Percentiles rank a stretch among this genome's conserved stretches.
These are phyloP conservation scores for Drosophila algonquin DNA, from an alignment of 2,888 invertebrate species.

Conservation along the genomic window DNA sequence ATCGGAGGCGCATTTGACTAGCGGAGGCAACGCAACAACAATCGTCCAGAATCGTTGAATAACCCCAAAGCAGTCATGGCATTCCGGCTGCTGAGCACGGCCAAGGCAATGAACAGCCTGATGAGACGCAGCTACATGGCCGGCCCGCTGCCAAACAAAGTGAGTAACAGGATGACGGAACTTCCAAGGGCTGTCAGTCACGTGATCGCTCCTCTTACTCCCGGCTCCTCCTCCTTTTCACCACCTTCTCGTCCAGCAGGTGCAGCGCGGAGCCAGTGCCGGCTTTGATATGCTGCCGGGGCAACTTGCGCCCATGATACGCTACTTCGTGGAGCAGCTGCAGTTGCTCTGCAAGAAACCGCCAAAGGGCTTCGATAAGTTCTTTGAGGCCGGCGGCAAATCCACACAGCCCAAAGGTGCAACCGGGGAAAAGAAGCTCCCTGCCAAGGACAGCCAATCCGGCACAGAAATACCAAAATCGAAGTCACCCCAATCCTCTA, in stretches of 20 bases:
- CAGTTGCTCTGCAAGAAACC: conserved; percentile 89
- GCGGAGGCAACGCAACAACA: conserved; percentile 23
- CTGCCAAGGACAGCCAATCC: conserved; percentile 60
- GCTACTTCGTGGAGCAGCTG: conserved; percentile 75
- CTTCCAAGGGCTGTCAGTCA: background rate
- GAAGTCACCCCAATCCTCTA: conserved; percentile 56
- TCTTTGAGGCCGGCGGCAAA: conserved; percentile 88
- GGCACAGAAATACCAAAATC: conserved; percentile 55
- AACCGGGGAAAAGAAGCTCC: conserved; percentile 72
- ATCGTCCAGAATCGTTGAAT: conserved; percentile 64
- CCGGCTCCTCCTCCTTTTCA: background rate
- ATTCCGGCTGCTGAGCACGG: conserved; percentile 86
- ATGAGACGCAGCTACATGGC: conserved; percentile 81
- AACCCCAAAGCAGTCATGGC: conserved; percentile 85
- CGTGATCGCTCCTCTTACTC: background rate
- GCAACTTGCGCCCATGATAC: conserved; percentile 71
- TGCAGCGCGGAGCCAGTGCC: conserved; percentile 46
- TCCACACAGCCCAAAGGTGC: conserved; percentile 50
- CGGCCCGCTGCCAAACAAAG: conserved; percentile 74
- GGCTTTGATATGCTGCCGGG: conserved; percentile 38
- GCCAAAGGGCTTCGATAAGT: conserved; percentile 97
- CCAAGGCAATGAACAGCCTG: conserved; percentile 85
- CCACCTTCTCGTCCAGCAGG: conserved; percentile 21
- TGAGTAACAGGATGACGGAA: conserved; percentile 7
- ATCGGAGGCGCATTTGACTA: conserved; percentile 27